These are phyloP conservation scores for Noctua comes DNA, from an alignment of 2,888 invertebrate species.

Conservation along the genomic window DNA sequence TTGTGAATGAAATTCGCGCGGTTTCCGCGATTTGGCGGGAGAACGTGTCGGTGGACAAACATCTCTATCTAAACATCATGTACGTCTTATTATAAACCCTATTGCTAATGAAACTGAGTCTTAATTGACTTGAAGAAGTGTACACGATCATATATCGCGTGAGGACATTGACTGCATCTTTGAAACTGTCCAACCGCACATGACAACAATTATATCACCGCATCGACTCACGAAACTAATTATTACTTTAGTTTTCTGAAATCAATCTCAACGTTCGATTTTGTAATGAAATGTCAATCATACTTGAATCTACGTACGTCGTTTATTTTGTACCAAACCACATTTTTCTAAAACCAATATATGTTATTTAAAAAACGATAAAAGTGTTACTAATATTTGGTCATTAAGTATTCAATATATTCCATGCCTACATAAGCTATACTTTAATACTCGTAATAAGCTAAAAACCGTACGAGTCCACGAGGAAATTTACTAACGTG, in stretches of 20 bases:
- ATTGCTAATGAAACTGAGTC: neutral
- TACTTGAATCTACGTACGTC: neutral
- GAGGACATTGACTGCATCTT: conserved; percentile 66
- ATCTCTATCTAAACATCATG: conserved; percentile 59
- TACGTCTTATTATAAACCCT: conserved; percentile 36
- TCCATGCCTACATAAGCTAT: neutral
- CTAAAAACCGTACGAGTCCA: neutral
- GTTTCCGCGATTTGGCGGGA: conserved; percentile 86
- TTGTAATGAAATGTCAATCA: neutral
- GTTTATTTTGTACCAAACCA: neutral
- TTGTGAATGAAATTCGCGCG: conserved; percentile 88
- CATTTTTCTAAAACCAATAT: conserved; percentile 11
- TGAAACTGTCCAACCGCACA: conserved; percentile 50
- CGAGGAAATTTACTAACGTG: neutral
- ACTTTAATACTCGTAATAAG: neutral
- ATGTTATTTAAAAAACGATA: neutral
- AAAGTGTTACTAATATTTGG: neutral
- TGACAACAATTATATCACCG: conserved; percentile 40
- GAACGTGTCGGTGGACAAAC: conserved; percentile 67
- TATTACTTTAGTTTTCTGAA: conserved; percentile 25
- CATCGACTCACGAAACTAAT: conserved; percentile 27
- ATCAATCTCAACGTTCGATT: conserved; percentile 9
- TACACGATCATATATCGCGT: conserved; percentile 56
- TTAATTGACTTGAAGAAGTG: conserved; percentile 22
- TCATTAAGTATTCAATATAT: neutral